Percentiles rank a stretch among this genome's conserved stretches.
phyloP scores from a whole-genome alignment of 53 echinoderm and acorn worm genomes.

The Henricia sp. region DNA sequence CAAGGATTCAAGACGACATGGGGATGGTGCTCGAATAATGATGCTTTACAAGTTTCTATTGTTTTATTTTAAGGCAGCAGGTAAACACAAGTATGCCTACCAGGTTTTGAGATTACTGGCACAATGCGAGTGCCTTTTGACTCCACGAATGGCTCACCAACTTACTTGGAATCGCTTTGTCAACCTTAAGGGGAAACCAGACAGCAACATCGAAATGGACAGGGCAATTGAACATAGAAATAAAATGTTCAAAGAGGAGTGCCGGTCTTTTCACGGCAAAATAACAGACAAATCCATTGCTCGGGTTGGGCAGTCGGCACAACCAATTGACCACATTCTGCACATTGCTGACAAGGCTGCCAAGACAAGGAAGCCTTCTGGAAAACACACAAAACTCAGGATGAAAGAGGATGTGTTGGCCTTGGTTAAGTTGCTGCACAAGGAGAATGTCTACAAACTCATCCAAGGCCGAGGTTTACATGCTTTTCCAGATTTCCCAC shows the following conservation, averaged over 20 bases:
- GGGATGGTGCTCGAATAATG: slow-evolving; percentile 11
- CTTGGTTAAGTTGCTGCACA: slow-evolving; percentile 1
- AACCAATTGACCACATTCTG: neutral
- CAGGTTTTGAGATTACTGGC: slow-evolving; percentile 17
- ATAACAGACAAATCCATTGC: slow-evolving; percentile 55
- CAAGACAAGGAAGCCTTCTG: neutral
- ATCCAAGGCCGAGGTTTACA: neutral
- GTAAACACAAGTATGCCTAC: slow-evolving; percentile 15
- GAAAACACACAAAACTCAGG: neutral
- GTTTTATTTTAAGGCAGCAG: slow-evolving; percentile 3
- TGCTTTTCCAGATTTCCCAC: slow-evolving; percentile 32
- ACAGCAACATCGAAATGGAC: slow-evolving; percentile 29
- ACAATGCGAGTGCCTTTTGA: slow-evolving; percentile 30
- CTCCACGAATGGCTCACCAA: slow-evolving; percentile 42
- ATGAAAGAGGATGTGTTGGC: neutral
- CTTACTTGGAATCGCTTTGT: slow-evolving; percentile 62
- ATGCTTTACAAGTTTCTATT: slow-evolving; percentile 8
- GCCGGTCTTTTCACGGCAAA: neutral
- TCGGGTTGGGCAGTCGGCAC: slow-evolving; percentile 37
- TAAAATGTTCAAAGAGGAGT: neutral
- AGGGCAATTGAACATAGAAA: slow-evolving; percentile 12
- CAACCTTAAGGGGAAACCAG: neutral
- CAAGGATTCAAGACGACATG: slow-evolving; percentile 4
- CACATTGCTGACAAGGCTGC: slow-evolving; percentile 1
- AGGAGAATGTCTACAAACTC: neutral